Conservation (phyloP, 2,888 invertebrate species). For the Spodoptera exigua region DNA sequence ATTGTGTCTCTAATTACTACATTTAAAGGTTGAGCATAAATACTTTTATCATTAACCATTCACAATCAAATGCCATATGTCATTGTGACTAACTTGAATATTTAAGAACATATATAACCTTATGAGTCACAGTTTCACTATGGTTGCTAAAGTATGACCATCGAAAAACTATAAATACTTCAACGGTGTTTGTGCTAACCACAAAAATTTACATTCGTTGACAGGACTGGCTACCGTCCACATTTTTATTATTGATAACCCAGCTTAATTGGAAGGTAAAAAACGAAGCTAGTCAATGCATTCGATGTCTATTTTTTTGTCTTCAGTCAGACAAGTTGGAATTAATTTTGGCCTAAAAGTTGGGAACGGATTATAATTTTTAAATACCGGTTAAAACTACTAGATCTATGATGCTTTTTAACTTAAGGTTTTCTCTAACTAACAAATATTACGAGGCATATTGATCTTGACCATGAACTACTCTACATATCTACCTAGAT, state of each 20-base stretch:
- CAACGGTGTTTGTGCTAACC: constrained; percentile 35
- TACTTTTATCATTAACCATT: background rate
- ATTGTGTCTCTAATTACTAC: no score
- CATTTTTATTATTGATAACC: constrained; percentile 6
- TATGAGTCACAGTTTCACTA: constrained; percentile 50
- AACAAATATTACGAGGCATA: no score
- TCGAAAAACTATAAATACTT: constrained; percentile 39
- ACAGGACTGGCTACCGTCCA: constrained; percentile 13
- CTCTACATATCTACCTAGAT: background rate
- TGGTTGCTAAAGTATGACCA: constrained; percentile 48
- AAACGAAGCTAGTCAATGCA: background rate
- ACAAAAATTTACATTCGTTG: constrained; percentile 48
- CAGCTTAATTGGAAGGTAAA: background rate
- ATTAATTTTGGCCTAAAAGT: no score
- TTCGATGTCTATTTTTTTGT: no score
- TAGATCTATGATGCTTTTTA: no score
- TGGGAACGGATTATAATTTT: no score
- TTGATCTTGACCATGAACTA: constrained; percentile 4
- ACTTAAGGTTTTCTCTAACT: no score
- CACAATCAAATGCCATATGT: constrained; percentile 33
- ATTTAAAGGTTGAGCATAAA: no score
- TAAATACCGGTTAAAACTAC: no score
- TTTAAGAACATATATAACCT: constrained; percentile 32
- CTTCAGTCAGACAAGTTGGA: no score
- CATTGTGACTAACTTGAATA: constrained; percentile 11